phyloP scores from a whole-genome alignment of 2,797 vertebrate species.

The Cossypha heuglini region DNA sequence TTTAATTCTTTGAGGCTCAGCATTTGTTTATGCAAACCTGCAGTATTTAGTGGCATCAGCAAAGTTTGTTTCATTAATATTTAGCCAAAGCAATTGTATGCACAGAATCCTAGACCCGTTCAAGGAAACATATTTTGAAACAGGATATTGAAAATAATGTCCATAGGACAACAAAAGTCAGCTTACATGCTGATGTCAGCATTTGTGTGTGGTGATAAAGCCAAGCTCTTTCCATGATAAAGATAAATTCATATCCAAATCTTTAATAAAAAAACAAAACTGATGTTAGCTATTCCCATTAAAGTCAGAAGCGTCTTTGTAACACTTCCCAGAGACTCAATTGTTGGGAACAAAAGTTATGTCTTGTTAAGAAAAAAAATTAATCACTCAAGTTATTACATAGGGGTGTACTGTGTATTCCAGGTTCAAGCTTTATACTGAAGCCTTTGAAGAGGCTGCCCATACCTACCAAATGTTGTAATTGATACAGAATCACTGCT shows the following conservation, averaged over 20 bases:
- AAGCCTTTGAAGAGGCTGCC: slow-evolving; percentile 87
- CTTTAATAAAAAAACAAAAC: slow-evolving; percentile 74
- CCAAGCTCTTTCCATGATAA: slow-evolving; percentile 76
- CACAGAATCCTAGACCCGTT: slow-evolving; percentile 40
- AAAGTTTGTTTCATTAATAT: slow-evolving; percentile 59
- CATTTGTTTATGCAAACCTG: slow-evolving; percentile 9
- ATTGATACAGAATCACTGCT: slow-evolving; percentile 90
- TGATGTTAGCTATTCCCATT: slow-evolving; percentile 68
- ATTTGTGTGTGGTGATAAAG: slow-evolving; percentile 73
- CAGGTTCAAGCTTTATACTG: slow-evolving; percentile 77
- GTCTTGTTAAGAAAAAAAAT: slow-evolving; percentile 79
- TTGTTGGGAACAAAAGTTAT: slow-evolving; percentile 84
- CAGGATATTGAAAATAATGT: slow-evolving; percentile 78
- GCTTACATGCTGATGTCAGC: slow-evolving; percentile 71
- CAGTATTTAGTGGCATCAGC: not conserved
- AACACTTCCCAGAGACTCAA: slow-evolving; percentile 75
- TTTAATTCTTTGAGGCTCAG: not conserved
- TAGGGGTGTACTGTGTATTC: slow-evolving; percentile 75
- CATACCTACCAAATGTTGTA: slow-evolving; percentile 83
- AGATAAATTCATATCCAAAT: slow-evolving; percentile 79
- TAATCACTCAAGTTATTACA: slow-evolving; percentile 84
- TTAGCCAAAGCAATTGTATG: slow-evolving; percentile 37
- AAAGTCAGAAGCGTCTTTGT: slow-evolving; percentile 67
- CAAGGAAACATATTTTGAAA: slow-evolving; percentile 62
- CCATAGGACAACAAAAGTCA: slow-evolving; percentile 66